Evolutionary conservation across 1,140 invertebrate genomes (phyloP), one percentile per base, ranked within the genome.

Genomic region (Reticulitermes speratus): DNA sequence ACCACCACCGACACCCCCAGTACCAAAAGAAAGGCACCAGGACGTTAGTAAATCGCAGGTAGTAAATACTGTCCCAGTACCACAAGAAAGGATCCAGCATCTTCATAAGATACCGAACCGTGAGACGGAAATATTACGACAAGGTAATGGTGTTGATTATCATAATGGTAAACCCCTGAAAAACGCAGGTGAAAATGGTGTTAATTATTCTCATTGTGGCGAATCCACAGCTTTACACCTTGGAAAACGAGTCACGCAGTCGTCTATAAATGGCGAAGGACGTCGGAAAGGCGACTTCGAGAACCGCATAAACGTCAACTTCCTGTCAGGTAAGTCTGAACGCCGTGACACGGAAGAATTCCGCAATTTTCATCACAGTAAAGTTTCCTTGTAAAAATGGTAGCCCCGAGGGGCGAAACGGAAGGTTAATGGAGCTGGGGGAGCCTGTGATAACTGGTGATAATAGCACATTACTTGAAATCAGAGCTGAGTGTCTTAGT

Each of bases 1-100:
- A n/a, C 65, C 65, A 75, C 65, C 65, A 30, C 65, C 65, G 30
- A 90, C 90, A 30, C 91, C 91, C 19, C 90, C 91, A 19, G 90
- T 91, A 44, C 91, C 93, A 82, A 91, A 90, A 87, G 83, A 84
- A 84, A 84, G 23, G n/a, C 23, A 19, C 12, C 44, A 32, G n/a
- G 83, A 52, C 23, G 44, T n/a, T 44, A 84, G 23, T 32, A 45
- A 44, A 25, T 84, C 44, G 32, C 83, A 84, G 12, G 32, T 44
- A 44, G 83, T 44, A 84, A 84, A 44, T 44, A 84, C 1, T 14
- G 12, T 21, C 16, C 44, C 44, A 84, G 23, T 44, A 32, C n/a
- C 83, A n/a, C 44, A 52, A 84, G 65, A 75, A 14, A 9, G 83
- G 12, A 75, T 2, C n/a, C 25, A 75, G n/a, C 65, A 75, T 2